Percentiles rank a stretch among this genome's conserved stretches.
phyloP scores from a whole-genome alignment of 2,888 invertebrate genomes.

The Erebia palarica region DNA sequence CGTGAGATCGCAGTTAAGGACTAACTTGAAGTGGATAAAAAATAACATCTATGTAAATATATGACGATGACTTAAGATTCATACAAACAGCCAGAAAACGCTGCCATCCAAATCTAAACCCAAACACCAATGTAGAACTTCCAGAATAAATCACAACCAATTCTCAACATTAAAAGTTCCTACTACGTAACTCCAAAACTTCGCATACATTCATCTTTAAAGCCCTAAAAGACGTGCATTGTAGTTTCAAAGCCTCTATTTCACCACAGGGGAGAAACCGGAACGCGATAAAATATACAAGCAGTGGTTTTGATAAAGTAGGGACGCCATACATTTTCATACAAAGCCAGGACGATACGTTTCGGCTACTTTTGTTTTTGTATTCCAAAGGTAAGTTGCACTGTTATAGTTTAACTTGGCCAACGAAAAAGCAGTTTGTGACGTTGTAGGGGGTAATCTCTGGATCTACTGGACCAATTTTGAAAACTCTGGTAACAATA shows the following conservation, averaged over 20 bases:
- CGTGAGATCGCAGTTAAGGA: no score
- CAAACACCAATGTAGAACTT: background rate
- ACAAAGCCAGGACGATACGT: background rate
- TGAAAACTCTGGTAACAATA: no score
- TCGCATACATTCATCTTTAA: slow-evolving; percentile 30
- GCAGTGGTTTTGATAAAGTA: slow-evolving; percentile 10
- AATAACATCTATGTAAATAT: no score
- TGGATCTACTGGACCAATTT: no score
- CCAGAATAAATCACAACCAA: slow-evolving; percentile 14
- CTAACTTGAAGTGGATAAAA: no score
- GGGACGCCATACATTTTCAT: background rate
- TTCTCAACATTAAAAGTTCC: slow-evolving; percentile 5
- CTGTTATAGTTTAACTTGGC: background rate
- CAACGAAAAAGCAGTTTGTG: no score
- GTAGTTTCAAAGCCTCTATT: slow-evolving; percentile 20
- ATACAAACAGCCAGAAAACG: background rate
- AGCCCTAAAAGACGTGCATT: slow-evolving; percentile 30
- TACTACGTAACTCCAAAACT: slow-evolving; percentile 8
- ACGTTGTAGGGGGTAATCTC: no score
- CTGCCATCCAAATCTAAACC: background rate
- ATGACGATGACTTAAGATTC: background rate
- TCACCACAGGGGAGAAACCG: slow-evolving; percentile 23
- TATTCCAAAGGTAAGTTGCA: no score
- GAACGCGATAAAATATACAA: slow-evolving; percentile 32
- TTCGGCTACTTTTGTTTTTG: no score